Evolutionary conservation across 2,888 invertebrate genomes (phyloP).

Genomic region (Petrolisthes manimaculis): DNA sequence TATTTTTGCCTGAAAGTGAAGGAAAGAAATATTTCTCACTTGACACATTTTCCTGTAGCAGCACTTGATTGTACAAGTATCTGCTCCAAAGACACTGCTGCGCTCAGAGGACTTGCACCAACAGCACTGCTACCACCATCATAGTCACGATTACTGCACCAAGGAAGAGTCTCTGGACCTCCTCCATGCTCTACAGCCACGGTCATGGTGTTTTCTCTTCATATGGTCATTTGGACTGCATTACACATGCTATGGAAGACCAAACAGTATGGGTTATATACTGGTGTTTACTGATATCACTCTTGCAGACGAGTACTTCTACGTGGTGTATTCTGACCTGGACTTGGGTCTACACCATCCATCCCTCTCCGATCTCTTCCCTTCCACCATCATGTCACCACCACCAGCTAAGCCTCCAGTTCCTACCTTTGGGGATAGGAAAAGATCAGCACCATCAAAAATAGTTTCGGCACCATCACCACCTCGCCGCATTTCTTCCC

Average conservation of each 20-base stretch:
- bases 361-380: slow-evolving; percentile 54
- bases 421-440: slow-evolving; percentile 59
- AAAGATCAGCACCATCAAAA: slow-evolving; percentile 47
- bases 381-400: slow-evolving; percentile 27
- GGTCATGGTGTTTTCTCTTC: background rate
- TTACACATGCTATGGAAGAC: background rate
- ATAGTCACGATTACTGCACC: background rate
- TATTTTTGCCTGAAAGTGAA: background rate
- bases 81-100: background rate
- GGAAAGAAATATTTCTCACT: background rate
- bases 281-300: slow-evolving; percentile 8
- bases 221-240: background rate
- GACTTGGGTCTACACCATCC: slow-evolving; percentile 63
- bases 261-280: background rate
- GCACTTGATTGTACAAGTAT: slow-evolving; percentile 2
- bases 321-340: slow-evolving; percentile 64
- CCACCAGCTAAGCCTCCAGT: slow-evolving; percentile 57
- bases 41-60: background rate
- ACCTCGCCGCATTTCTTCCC: slow-evolving; percentile 63
- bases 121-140: background rate
- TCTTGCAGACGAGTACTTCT: slow-evolving; percentile 65
- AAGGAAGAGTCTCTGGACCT: background rate
- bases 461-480: slow-evolving; percentile 49
- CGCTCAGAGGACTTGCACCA: too few species aligned
- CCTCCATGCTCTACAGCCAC: slow-evolving; percentile 7